Conservation (phyloP, 2,888 invertebrate species). For the Auanema freiburgensis region DNA sequence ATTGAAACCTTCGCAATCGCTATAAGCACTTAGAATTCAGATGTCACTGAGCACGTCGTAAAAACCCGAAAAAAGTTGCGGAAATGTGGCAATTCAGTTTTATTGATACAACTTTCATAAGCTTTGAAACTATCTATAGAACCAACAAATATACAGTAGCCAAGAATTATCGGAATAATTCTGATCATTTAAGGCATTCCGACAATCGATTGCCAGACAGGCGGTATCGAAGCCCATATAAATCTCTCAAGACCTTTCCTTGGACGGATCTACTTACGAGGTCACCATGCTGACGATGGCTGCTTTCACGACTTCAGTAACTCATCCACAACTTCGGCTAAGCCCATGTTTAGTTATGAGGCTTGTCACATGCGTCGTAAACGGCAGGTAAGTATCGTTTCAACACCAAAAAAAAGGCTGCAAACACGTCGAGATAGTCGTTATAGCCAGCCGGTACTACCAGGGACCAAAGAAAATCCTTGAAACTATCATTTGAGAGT, state of each 20-base stretch:
- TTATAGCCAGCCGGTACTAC: too few relatives aligned
- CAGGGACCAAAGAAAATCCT: conserved; percentile 1
- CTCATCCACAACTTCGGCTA: not conserved
- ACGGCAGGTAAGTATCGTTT: conserved; percentile 16
- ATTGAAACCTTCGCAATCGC: too few relatives aligned
- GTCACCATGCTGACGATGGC: conserved; percentile 7
- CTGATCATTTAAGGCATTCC: conserved; percentile 12
- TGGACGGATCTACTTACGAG: conserved; percentile 17
- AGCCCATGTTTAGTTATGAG: conserved; percentile 11
- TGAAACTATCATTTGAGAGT: not conserved
- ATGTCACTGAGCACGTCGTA: too few relatives aligned
- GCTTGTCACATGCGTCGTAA: conserved; percentile 17
- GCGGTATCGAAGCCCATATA: conserved; percentile 12
- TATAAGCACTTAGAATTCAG: too few relatives aligned
- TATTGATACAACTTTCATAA: too few relatives aligned
- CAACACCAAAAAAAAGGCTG: not conserved
- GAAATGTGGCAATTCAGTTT: too few relatives aligned
- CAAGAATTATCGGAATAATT: not conserved
- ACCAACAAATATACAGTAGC: too few relatives aligned
- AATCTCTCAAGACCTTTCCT: conserved; percentile 14
- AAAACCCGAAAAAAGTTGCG: too few relatives aligned
- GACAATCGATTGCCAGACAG: conserved; percentile 10
- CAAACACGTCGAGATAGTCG: too few relatives aligned
- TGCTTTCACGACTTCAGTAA: conserved; percentile 16
- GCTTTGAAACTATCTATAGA: too few relatives aligned